These are phyloP conservation scores for Percina caprodes DNA, from an alignment of 2,113 vertebrate genomes.

Conservation along the genomic window DNA sequence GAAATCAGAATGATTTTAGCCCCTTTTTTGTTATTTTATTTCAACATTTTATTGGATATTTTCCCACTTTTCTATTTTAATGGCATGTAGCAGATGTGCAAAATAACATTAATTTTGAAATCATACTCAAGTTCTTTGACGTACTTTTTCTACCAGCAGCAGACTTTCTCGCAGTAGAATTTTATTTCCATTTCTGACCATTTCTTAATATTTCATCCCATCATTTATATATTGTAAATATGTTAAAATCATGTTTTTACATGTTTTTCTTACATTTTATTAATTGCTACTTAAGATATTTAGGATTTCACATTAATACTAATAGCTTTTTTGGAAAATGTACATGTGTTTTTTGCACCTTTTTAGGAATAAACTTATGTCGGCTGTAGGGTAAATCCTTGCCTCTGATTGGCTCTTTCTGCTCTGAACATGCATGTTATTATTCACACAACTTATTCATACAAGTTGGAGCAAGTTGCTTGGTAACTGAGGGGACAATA, in stretches of 20 bases:
- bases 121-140: background rate
- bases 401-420: background rate
- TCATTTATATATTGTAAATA: background rate
- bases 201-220: background rate
- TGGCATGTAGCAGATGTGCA: background rate
- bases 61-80: background rate
- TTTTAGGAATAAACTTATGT: background rate
- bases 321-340: background rate
- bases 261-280: background rate
- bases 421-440: background rate
- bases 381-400: background rate
- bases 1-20: too few species aligned
- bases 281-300: background rate
- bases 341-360: background rate
- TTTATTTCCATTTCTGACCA: background rate
- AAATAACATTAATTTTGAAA: background rate
- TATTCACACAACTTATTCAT: too few species aligned
- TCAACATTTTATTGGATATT: too few species aligned
- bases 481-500: too few species aligned
- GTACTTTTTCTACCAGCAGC: background rate
- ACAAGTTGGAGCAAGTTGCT: background rate
- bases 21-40: too few species aligned
- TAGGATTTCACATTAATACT: background rate
- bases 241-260: background rate
- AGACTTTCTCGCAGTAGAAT: background rate